These are phyloP conservation scores for Euphonia xanthogaster DNA, from an alignment of 2,797 vertebrate genomes.

Conservation along the genomic window DNA sequence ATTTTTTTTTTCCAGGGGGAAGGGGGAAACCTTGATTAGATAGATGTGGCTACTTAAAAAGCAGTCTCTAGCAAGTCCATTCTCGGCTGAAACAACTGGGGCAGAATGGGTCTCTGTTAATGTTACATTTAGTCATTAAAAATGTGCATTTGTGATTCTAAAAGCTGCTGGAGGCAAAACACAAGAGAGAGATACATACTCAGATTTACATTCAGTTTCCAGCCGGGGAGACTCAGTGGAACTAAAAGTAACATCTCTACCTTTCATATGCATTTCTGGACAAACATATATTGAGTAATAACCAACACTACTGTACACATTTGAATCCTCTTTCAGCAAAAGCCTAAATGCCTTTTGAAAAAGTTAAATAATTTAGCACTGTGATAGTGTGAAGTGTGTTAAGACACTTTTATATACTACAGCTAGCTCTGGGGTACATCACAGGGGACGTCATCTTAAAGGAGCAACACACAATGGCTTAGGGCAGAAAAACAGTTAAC, in stretches of 20 bases:
- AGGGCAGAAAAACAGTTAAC: not conserved
- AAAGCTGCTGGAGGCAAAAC: slow-evolving; percentile 66
- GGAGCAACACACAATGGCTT: not conserved
- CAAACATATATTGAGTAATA: slow-evolving; percentile 3
- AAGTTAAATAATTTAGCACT: slow-evolving; percentile 28
- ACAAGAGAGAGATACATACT: slow-evolving; percentile 19
- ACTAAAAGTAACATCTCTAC: slow-evolving; percentile 41
- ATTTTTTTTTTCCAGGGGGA: not conserved
- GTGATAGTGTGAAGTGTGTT: not conserved
- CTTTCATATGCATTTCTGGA: slow-evolving; percentile 24
- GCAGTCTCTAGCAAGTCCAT: slow-evolving; percentile 29
- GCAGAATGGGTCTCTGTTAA: slow-evolving; percentile 63
- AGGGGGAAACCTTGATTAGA: not conserved
- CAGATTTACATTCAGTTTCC: slow-evolving; percentile 26
- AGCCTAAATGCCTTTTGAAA: slow-evolving; percentile 39
- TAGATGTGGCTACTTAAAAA: slow-evolving; percentile 38
- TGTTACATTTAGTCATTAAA: slow-evolving; percentile 69
- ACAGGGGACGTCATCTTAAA: not conserved
- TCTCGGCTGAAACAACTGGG: slow-evolving; percentile 53
- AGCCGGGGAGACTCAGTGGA: slow-evolving; percentile 11
- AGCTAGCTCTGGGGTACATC: not conserved
- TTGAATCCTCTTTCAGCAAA: not conserved
- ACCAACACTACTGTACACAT: not conserved
- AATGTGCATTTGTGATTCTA: slow-evolving; percentile 68
- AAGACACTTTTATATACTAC: not conserved